Percentiles rank a stretch among this genome's conserved stretches.
Evolutionary conservation across 1,140 invertebrate species (phyloP).

Genomic region (Physella acuta): DNA sequence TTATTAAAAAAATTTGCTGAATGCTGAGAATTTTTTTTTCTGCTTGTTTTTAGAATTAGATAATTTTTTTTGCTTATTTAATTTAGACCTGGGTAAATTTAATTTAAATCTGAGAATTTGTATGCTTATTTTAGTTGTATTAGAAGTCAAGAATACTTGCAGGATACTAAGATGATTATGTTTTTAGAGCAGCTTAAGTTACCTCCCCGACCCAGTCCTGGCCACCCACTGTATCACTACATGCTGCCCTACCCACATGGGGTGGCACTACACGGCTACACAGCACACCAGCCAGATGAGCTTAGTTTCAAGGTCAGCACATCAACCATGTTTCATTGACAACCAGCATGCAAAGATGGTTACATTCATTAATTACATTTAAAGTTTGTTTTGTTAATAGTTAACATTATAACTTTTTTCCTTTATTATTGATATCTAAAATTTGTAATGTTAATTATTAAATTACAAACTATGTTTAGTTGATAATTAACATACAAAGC

Average conservation of each 20-base stretch:
- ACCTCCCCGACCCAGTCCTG: conserved; percentile 35
- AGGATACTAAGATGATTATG: not conserved
- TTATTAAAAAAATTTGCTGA: too few species aligned
- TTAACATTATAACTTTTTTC: too few species aligned
- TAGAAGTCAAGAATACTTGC: not conserved
- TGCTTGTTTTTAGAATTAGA: too few species aligned
- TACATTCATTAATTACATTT: too few species aligned
- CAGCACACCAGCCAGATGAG: conserved; percentile 36
- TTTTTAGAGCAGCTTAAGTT: conserved; percentile 31
- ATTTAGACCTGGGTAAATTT: not conserved
- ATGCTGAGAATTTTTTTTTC: too few species aligned
- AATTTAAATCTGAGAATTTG: not conserved
- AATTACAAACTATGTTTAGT: too few species aligned
- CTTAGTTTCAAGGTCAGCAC: conserved; percentile 38
- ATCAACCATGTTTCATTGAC: too few species aligned
- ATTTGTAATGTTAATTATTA: too few species aligned
- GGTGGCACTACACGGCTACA: conserved; percentile 40
- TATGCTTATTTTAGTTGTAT: not conserved
- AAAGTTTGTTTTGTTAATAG: too few species aligned
- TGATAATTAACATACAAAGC: too few species aligned
- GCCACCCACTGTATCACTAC: conserved; percentile 44
- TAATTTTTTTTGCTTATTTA: conserved; percentile 9
- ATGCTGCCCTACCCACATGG: conserved; percentile 41
- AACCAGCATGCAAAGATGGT: too few species aligned
- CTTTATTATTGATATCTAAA: too few species aligned